These are phyloP conservation scores for Volucella inanis DNA, from an alignment of 2,888 invertebrate genomes.

Conservation along the genomic window DNA sequence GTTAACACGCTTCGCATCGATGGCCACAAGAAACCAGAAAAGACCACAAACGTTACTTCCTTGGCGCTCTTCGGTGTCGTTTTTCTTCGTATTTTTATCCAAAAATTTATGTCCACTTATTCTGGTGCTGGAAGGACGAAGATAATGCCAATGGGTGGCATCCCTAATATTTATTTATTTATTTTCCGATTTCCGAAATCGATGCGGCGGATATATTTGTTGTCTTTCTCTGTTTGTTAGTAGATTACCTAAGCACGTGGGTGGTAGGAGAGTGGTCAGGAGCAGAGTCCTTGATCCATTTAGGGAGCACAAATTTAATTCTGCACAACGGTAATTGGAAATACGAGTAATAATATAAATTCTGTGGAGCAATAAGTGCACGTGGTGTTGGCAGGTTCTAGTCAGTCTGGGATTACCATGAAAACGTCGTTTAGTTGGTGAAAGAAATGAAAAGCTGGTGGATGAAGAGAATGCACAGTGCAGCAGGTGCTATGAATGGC, in stretches of 20 bases:
- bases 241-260: slow-evolving; percentile 28
- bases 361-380: background rate
- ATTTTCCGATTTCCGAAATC: slow-evolving; percentile 70
- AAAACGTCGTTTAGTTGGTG: slow-evolving; percentile 19
- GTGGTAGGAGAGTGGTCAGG: background rate
- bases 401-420: slow-evolving; percentile 33
- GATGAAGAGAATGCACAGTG: background rate
- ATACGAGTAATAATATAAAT: background rate
- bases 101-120: slow-evolving; percentile 43
- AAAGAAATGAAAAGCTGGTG: background rate
- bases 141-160: slow-evolving; percentile 60
- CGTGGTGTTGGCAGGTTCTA: background rate
- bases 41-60: background rate
- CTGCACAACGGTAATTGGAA: slow-evolving; percentile 12
- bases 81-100: background rate
- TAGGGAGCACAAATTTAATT: slow-evolving; percentile 28
- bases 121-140: slow-evolving; percentile 33
- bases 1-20: slow-evolving; percentile 54
- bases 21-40: slow-evolving; percentile 2
- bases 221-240: slow-evolving; percentile 35
- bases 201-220: slow-evolving; percentile 32
- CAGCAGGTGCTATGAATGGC: slow-evolving; percentile 43
- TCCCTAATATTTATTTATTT: slow-evolving; percentile 72
- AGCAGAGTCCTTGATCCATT: slow-evolving; percentile 25
- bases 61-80: slow-evolving; percentile 33